Percentiles rank a stretch among this genome's conserved stretches.
Conservation (phyloP, 1,140 invertebrate species). For the Bilobella aurantiaca region DNA sequence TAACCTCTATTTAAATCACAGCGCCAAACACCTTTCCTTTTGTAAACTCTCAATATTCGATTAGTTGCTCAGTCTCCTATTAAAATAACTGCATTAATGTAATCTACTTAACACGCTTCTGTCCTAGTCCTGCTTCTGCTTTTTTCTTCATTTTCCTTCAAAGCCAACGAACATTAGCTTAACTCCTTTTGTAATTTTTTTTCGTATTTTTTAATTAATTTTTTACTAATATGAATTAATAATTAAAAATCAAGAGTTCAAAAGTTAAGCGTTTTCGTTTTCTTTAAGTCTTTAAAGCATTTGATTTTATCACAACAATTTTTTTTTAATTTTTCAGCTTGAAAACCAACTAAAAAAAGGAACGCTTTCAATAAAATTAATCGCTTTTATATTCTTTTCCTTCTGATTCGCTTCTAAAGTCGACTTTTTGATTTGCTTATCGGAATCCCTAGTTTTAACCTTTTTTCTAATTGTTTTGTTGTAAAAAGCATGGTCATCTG, state of each 20-base stretch:
- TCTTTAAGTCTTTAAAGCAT: background rate
- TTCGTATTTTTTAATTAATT: too few relatives aligned
- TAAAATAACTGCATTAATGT: too few relatives aligned
- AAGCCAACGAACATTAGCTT: background rate
- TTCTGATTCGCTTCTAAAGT: too few relatives aligned
- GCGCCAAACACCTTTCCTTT: too few relatives aligned
- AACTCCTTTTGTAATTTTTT: background rate
- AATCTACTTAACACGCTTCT: constrained; percentile 17
- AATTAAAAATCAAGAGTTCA: background rate
- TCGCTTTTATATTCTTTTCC: too few relatives aligned
- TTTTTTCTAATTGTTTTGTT: too few relatives aligned
- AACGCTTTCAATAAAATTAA: too few relatives aligned
- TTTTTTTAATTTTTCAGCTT: constrained; percentile 12
- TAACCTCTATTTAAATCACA: too few relatives aligned
- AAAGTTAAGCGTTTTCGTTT: constrained; percentile 4
- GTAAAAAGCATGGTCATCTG: too few relatives aligned
- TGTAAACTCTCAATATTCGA: constrained; percentile 12
- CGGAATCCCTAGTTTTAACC: too few relatives aligned
- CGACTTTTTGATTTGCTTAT: too few relatives aligned
- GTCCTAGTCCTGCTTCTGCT: background rate
- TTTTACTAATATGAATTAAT: background rate
- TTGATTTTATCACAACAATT: constrained; percentile 2
- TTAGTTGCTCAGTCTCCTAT: constrained; percentile 18
- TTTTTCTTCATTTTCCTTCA: background rate
- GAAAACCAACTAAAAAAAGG: too few relatives aligned